These are phyloP conservation scores for Cyanistes caeruleus DNA, from an alignment of 2,113 vertebrate species.

Conservation along the genomic window DNA sequence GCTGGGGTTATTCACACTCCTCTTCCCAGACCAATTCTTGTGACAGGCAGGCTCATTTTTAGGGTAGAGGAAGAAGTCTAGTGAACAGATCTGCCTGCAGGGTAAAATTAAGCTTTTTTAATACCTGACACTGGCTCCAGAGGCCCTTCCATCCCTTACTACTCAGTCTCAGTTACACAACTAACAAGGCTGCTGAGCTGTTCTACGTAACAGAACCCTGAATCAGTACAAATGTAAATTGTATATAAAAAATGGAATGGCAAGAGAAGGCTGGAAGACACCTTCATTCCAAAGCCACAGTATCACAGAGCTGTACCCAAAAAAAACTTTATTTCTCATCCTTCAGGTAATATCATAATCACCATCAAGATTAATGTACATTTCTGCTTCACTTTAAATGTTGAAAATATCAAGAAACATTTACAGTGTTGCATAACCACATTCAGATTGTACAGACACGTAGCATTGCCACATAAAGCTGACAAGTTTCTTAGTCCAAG, in stretches of 20 bases:
- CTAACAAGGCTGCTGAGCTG: neutral
- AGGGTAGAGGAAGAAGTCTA: neutral
- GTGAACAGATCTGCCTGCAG: neutral
- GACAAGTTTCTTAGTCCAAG: neutral
- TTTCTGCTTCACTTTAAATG: neutral
- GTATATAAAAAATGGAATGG: neutral
- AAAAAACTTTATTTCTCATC: neutral
- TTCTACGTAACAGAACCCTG: neutral
- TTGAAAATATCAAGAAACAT: neutral
- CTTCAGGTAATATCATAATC: fast-evolving
- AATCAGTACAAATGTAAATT: neutral
- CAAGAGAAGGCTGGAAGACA: neutral
- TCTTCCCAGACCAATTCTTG: neutral
- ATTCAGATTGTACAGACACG: neutral
- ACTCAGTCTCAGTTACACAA: neutral
- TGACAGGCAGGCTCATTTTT: neutral
- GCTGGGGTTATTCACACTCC: neutral
- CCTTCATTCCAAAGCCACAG: neutral
- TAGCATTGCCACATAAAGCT: neutral
- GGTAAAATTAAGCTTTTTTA: neutral
- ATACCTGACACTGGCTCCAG: neutral
- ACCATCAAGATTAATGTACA: neutral
- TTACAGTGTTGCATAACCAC: neutral
- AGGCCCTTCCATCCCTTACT: neutral
- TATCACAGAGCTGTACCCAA: neutral